Evolutionary conservation across 2,888 invertebrate genomes (phyloP), one percentile per base, ranked within the genome.

Genomic region (Biston stratarius): DNA sequence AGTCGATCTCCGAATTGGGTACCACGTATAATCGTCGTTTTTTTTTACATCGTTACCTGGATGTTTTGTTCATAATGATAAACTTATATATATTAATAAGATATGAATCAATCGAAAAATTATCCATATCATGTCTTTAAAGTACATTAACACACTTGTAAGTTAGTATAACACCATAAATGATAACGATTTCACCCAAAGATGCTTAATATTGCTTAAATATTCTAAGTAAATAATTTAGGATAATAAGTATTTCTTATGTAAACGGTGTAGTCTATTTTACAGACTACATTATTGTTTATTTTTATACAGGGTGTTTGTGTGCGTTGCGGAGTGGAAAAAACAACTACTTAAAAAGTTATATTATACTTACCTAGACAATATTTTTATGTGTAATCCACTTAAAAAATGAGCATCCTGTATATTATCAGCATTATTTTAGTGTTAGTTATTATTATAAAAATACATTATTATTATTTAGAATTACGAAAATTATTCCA

Each of bases 121-220:
- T 42, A 62, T 48, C 6, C 58, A 62, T 62, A 67, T 67, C 58
- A 61, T 45, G 33, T 10, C 36, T 14, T 38, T 51, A 56, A 49
- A 33, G 14, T 57, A 61, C 47, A 57, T 51, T 42, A 61, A 15
- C 47, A 42, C 53, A 61, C 56, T 55, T 24, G 12, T 40, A 48
- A 14, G 34, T 1, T 62, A 62, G 11, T 33, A 9, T 58, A 58
- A 52, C 51, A 60, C 12, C 42, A 42, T 48, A 68, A 56, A 70
- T 69, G 51, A 49, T 63, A 74, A 76, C 65, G 65, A 76, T 77
- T 74, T 79, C 81, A 84, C 82, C 84, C 83, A 83, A 84, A 83
- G 83, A 84, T 81, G 82, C 85, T 86, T 84, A 74, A 76, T 62
- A 68, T 78, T 79, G 73, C 71, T 76, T 80, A 15, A 67, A 61